Conservation (phyloP, 2,888 invertebrate genomes). For the Lamellibrachia satsuma region DNA sequence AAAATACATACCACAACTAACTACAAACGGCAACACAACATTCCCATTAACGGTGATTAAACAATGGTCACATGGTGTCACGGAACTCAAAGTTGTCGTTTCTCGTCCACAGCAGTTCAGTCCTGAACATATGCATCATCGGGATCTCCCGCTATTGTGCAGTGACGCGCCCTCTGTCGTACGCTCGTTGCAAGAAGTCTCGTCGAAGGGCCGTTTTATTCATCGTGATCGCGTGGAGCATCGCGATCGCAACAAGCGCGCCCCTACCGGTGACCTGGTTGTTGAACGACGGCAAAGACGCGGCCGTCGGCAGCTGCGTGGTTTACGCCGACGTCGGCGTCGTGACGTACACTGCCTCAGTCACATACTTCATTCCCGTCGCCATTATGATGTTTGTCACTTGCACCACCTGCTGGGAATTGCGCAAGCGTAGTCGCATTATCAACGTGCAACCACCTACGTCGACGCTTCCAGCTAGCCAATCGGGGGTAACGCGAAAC, state of each 20-base stretch:
- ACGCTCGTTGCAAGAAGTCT: not conserved
- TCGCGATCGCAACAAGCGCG: conserved; percentile 8
- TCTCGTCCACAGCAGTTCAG: not conserved
- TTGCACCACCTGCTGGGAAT: not conserved
- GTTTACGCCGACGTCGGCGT: not conserved
- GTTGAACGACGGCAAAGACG: not conserved
- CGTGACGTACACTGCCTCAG: not conserved
- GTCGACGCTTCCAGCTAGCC: not conserved
- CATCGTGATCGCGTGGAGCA: conserved; percentile 14
- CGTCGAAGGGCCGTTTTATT: not conserved
- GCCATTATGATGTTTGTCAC: conserved; percentile 8
- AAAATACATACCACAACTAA: no score
- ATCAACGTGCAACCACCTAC: not conserved
- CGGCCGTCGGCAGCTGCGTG: not conserved
- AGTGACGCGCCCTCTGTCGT: not conserved
- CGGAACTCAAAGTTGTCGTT: not conserved
- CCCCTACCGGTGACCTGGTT: conserved; percentile 8
- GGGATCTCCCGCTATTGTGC: conserved; percentile 13
- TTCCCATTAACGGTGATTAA: not conserved
- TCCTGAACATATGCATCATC: conserved; percentile 20
- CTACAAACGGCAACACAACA: no score
- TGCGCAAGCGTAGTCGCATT: conserved; percentile 21
- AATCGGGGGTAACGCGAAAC: not conserved
- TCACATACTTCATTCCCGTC: conserved; percentile 14
- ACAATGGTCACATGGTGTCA: not conserved